Conservation (phyloP, 2,113 vertebrate species). For the Leptosomus discolor region DNA sequence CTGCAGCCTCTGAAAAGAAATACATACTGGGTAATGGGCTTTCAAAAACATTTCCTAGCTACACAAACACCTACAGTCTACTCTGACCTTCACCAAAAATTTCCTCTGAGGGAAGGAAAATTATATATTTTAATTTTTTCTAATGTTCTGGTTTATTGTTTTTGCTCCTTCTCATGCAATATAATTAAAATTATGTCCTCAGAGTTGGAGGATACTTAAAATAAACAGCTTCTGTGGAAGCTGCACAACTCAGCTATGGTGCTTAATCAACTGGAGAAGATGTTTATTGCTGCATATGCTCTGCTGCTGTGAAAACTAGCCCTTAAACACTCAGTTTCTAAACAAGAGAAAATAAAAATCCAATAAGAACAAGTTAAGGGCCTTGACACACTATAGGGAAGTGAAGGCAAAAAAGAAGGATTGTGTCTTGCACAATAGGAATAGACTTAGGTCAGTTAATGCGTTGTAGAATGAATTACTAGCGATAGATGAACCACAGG, state of each 20-base stretch:
- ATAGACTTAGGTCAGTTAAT: neutral
- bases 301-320: conserved; percentile 33
- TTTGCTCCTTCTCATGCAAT: conserved; percentile 45
- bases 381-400: conserved; percentile 28
- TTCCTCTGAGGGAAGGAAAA: conserved; percentile 36
- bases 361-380: conserved; percentile 55
- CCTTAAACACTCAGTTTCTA: conserved; percentile 2
- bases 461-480: conserved; percentile 21
- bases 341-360: conserved; percentile 57
- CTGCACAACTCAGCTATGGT: conserved; percentile 20
- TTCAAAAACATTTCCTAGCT: neutral
- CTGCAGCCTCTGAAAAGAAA: neutral
- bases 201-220: conserved; percentile 27
- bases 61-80: neutral
- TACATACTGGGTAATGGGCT: neutral
- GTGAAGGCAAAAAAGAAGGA: neutral
- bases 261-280: conserved; percentile 55
- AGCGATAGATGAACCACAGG: neutral
- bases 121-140: conserved; percentile 51
- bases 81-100: conserved; percentile 41
- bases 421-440: neutral
- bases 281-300: conserved; percentile 29
- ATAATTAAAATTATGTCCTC: conserved; percentile 63
- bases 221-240: conserved; percentile 15
- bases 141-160: conserved; percentile 27